Conservation (phyloP, 2,797 vertebrate genomes). For the Hoplostethus mediterraneus region DNA sequence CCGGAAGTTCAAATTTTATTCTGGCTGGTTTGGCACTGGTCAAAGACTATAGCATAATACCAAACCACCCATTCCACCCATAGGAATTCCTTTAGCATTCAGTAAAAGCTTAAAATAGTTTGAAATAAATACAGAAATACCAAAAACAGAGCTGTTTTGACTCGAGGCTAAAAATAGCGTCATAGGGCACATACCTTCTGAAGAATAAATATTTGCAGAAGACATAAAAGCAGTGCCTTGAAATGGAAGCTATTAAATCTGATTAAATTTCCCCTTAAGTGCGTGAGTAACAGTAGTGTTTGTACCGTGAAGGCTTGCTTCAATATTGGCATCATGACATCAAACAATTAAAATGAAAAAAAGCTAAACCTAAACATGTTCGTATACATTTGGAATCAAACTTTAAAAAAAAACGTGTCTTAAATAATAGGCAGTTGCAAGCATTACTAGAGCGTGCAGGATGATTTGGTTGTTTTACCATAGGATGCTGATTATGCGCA, state of each 20-base stretch:
- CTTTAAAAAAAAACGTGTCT: no score
- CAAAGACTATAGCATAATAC: background rate
- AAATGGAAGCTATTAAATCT: slow-evolving; percentile 79
- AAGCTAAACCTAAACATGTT: background rate
- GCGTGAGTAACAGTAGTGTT: slow-evolving; percentile 27
- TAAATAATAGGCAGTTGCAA: no score
- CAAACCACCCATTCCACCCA: slow-evolving; percentile 6
- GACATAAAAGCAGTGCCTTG: slow-evolving; percentile 80
- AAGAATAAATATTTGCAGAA: slow-evolving; percentile 83
- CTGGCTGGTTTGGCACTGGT: no score
- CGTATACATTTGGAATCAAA: background rate
- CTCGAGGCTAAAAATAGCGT: slow-evolving; percentile 75
- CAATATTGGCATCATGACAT: slow-evolving; percentile 64
- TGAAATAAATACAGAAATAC: slow-evolving; percentile 56
- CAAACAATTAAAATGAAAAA: slow-evolving; percentile 36
- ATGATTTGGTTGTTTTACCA: no score
- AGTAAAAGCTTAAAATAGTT: slow-evolving; percentile 59
- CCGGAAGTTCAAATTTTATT: no score
- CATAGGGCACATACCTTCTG: slow-evolving; percentile 66
- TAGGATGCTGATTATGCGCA: no score
- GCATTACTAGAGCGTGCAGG: no score
- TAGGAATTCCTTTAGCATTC: slow-evolving; percentile 15
- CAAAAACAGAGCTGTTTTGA: slow-evolving; percentile 68
- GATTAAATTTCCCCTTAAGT: slow-evolving; percentile 64
- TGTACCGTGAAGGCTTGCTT: slow-evolving; percentile 52